A percentile compares a stretch with the other conserved stretches of the same genome.
Evolutionary conservation across 2,113 vertebrate species (phyloP).

Genomic region (Todiramphus saurophagus): DNA sequence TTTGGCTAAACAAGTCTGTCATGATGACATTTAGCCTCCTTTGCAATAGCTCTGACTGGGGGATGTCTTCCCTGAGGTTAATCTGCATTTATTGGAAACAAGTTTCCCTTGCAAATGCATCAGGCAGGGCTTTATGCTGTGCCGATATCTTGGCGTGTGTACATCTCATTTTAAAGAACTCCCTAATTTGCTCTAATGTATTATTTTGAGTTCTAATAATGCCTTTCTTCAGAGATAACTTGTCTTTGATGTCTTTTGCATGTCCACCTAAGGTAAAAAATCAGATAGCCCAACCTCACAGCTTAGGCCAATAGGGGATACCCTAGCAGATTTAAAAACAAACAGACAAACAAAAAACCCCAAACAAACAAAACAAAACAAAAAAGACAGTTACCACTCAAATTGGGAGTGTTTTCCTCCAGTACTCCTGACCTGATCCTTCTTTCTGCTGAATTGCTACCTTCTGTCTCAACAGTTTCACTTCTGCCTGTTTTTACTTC

Average conservation of each 20-base stretch:
- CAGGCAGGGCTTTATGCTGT: background rate
- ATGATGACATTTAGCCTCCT: background rate
- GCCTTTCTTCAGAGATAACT: background rate
- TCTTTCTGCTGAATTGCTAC: background rate
- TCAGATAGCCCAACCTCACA: background rate
- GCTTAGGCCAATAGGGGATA: background rate
- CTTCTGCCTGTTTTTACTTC: background rate
- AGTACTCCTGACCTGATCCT: background rate
- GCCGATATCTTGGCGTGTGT: background rate
- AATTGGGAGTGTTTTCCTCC: background rate
- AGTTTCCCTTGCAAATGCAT: background rate
- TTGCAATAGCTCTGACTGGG: background rate
- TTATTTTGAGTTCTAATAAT: conserved; percentile 16
- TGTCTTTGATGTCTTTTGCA: background rate
- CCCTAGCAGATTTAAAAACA: too few species aligned
- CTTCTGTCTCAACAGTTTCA: background rate
- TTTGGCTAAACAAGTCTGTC: background rate
- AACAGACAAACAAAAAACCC: background rate
- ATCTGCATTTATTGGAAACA: background rate
- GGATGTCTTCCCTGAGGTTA: background rate
- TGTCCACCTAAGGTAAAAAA: background rate
- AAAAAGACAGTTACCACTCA: background rate
- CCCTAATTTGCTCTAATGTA: conserved; percentile 8
- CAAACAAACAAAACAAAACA: too few species aligned
- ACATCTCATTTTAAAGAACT: background rate